A percentile compares a stretch with the other conserved stretches of the same genome.
These are phyloP conservation scores for Acropternis orthonyx DNA, from an alignment of 2,797 vertebrate species.

Conservation along the genomic window DNA sequence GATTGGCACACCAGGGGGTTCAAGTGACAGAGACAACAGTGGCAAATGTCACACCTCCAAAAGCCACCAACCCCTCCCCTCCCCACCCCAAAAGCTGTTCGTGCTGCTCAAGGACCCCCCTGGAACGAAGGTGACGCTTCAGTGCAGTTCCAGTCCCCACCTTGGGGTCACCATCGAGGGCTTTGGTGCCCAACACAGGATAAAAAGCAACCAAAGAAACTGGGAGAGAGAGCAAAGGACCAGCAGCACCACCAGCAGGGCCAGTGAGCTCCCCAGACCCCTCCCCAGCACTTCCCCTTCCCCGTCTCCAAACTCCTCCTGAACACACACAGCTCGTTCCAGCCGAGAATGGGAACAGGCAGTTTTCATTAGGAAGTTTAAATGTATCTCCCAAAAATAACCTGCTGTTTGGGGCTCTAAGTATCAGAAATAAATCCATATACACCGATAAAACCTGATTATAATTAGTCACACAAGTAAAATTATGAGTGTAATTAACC, in stretches of 20 bases:
- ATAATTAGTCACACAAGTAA: constrained; percentile 29
- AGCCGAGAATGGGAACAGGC: neutral
- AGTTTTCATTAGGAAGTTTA: neutral
- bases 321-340: neutral
- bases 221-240: accelerated
- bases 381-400: neutral
- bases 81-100: neutral
- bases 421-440: neutral
- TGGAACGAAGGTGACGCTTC: accelerated
- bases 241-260: accelerated
- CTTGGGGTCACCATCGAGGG: accelerated
- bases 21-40: accelerated
- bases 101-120: neutral
- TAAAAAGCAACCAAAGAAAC: neutral
- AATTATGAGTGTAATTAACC: constrained; percentile 39
- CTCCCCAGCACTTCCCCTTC: neutral
- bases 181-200: neutral
- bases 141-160: neutral
- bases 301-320: neutral
- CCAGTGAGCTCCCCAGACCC: neutral
- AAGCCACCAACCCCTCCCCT: too few species aligned
- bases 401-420: neutral
- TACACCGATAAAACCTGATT: neutral
- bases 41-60: neutral
- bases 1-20: neutral